A percentile compares a stretch with the other conserved stretches of the same genome.
Evolutionary conservation across 2,888 invertebrate species (phyloP).

Genomic region (Megamerina dolium): DNA sequence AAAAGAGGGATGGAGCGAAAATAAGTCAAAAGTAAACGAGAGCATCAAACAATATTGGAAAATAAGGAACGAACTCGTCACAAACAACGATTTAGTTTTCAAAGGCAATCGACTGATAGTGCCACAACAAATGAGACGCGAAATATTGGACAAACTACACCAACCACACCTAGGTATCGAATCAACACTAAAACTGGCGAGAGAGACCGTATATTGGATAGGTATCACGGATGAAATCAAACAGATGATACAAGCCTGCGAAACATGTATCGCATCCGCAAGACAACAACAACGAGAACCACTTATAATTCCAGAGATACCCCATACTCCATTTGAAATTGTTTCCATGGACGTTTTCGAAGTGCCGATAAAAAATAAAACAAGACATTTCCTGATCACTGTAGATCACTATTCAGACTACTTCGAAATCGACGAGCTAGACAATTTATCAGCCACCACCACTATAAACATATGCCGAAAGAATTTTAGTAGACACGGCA

Average conservation of each 20-base stretch:
- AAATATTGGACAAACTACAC: slow-evolving; percentile 2
- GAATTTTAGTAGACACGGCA: slow-evolving; percentile 9
- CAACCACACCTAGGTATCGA: slow-evolving; percentile 4
- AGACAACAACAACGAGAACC: slow-evolving; percentile 5
- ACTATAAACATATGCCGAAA: neutral
- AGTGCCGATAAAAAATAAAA: slow-evolving; percentile 7
- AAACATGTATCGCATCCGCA: slow-evolving; percentile 1
- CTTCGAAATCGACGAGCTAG: slow-evolving; percentile 13
- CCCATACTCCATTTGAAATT: slow-evolving; percentile 13
- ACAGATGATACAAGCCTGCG: neutral
- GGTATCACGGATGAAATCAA: slow-evolving; percentile 10
- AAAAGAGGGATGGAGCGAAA: slow-evolving; percentile 5
- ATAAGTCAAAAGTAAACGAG: slow-evolving; percentile 1
- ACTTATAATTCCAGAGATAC: slow-evolving; percentile 6
- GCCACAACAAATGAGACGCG: slow-evolving; percentile 7
- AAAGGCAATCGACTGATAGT: slow-evolving; percentile 4
- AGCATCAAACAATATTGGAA: slow-evolving; percentile 3
- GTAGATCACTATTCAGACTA: slow-evolving; percentile 16
- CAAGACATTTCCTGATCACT: slow-evolving; percentile 10
- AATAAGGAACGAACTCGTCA: slow-evolving; percentile 3
- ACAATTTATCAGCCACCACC: neutral
- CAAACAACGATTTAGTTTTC: slow-evolving; percentile 5
- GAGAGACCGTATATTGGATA: slow-evolving; percentile 11
- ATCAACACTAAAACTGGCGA: slow-evolving; percentile 8
- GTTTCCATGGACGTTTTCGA: slow-evolving; percentile 14